phyloP scores from a whole-genome alignment of 2,888 invertebrate genomes.

The Carabus problematicus region DNA sequence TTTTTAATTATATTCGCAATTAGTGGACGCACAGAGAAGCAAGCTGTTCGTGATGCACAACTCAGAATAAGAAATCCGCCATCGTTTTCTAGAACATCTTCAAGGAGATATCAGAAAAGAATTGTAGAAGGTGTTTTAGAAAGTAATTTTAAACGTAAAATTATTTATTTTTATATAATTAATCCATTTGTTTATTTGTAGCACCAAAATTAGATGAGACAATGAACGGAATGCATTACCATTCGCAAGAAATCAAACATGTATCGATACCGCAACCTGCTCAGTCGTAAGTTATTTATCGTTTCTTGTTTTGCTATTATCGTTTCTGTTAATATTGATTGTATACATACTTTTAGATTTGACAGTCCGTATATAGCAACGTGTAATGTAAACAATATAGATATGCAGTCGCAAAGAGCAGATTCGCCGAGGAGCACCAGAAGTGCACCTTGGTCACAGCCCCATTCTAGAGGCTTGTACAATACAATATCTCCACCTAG shows the following conservation, averaged over 20 bases:
- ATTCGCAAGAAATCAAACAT: constrained; percentile 60
- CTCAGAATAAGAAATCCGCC: constrained; percentile 62
- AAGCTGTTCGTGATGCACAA: constrained; percentile 64
- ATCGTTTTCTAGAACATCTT: constrained; percentile 69
- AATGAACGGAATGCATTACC: constrained; percentile 53
- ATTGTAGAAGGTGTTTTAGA: constrained; percentile 67
- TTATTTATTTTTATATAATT: constrained; percentile 4
- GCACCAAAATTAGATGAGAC: constrained; percentile 57
- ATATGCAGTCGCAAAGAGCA: constrained; percentile 56
- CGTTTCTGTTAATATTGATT: background rate
- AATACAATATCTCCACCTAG: constrained; percentile 66
- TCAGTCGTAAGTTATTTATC: constrained; percentile 59
- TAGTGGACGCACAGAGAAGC: constrained; percentile 71
- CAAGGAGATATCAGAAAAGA: constrained; percentile 68
- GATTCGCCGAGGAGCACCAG: constrained; percentile 83
- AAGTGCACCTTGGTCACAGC: constrained; percentile 81
- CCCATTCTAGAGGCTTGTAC: constrained; percentile 76
- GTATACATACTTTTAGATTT: constrained; percentile 51
- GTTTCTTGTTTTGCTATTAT: constrained; percentile 30
- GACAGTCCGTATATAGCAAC: constrained; percentile 63
- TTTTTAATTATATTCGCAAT: constrained; percentile 9
- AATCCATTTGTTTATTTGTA: constrained; percentile 43
- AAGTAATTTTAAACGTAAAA: constrained; percentile 50
- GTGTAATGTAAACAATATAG: constrained; percentile 52
- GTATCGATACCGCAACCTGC: constrained; percentile 66